Percentiles rank a stretch among this genome's conserved stretches.
Conservation (phyloP, 2,888 invertebrate species). For the Parnassius mnemosyne region DNA sequence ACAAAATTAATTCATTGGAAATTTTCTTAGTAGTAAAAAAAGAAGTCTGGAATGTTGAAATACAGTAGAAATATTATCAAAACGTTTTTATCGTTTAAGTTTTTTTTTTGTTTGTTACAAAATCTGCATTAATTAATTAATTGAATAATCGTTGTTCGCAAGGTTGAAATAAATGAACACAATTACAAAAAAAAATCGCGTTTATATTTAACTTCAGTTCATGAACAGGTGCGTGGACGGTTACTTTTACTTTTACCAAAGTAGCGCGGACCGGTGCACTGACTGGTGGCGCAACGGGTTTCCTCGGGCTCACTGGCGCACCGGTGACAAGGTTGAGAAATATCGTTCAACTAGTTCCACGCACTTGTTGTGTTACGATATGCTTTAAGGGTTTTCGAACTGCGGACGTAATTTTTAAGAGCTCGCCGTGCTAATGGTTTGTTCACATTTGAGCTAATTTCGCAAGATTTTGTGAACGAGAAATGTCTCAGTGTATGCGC, state of each 20-base stretch:
- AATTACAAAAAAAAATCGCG: too few species aligned
- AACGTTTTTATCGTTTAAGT: too few species aligned
- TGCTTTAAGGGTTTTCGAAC: constrained; percentile 25
- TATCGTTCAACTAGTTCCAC: constrained; percentile 52
- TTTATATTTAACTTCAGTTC: constrained; percentile 30
- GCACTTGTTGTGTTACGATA: constrained; percentile 43
- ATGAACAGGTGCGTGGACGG: constrained; percentile 39
- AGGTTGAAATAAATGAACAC: too few species aligned
- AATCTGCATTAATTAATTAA: too few species aligned
- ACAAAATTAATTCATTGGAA: too few species aligned
- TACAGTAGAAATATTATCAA: too few species aligned
- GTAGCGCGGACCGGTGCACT: constrained; percentile 56
- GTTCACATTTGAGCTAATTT: constrained; percentile 26
- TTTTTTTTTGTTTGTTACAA: too few species aligned
- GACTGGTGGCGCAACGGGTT: constrained; percentile 60
- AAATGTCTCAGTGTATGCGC: too few species aligned
- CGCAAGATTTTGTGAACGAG: constrained; percentile 13
- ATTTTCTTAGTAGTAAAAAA: too few species aligned
- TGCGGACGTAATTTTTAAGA: constrained; percentile 7
- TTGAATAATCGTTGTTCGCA: not conserved
- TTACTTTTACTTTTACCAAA: constrained; percentile 75
- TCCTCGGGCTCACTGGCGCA: constrained; percentile 56
- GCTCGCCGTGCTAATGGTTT: constrained; percentile 8
- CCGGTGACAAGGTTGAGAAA: constrained; percentile 77
- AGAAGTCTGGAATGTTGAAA: too few species aligned